Conservation (phyloP, 2,888 invertebrate genomes). For the Meta bourneti region DNA sequence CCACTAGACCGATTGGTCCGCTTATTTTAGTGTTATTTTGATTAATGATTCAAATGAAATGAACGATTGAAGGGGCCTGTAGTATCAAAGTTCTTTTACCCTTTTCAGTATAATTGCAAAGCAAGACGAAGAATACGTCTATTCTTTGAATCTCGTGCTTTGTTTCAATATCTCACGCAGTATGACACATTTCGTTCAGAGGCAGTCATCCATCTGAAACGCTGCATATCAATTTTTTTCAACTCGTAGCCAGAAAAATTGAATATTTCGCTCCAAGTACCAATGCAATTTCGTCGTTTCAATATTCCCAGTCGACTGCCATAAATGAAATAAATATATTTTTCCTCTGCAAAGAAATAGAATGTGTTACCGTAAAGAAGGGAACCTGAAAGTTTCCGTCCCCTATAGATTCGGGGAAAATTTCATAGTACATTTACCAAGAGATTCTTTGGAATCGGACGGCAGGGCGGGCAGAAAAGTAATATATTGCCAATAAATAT, state of each 20-base stretch:
- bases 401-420: constrained; percentile 6
- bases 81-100: too few species aligned
- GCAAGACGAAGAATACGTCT: too few species aligned
- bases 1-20: too few species aligned
- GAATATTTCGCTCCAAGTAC: constrained; percentile 24
- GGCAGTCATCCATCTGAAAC: too few species aligned
- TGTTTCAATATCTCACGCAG: too few species aligned
- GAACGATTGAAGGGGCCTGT: too few species aligned
- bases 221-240: background rate
- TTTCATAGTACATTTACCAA: constrained; percentile 48
- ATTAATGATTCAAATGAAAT: too few species aligned
- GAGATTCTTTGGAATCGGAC: constrained; percentile 11
- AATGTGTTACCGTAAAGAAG: background rate
- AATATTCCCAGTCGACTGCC: constrained; percentile 12
- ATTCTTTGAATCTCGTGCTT: too few species aligned
- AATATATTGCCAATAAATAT: constrained; percentile 54
- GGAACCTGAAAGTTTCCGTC: background rate
- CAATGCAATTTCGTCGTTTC: constrained; percentile 12
- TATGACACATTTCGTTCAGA: too few species aligned
- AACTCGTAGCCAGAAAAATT: constrained; percentile 14
- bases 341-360: background rate
- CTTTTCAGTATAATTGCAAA: too few species aligned
- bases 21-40: too few species aligned
- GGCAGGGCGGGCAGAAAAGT: constrained; percentile 34
- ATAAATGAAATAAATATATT: constrained; percentile 45